Evolutionary conservation across 2,888 invertebrate genomes (phyloP).

Genomic region (Euclidia mi): DNA sequence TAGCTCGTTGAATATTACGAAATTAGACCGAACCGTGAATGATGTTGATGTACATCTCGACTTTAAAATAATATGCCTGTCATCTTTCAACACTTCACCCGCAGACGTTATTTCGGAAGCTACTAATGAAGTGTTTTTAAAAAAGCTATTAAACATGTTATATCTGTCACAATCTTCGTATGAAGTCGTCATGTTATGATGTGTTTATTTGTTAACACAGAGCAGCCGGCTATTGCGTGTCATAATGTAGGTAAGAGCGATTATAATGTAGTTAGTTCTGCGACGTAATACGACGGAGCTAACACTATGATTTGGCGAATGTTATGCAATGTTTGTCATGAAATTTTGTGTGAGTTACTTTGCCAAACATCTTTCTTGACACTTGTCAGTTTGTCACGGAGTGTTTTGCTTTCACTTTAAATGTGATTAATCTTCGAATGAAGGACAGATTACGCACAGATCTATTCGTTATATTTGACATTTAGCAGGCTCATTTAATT

Average conservation of each 20-base stretch:
- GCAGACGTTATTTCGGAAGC: constrained; percentile 6
- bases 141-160: constrained; percentile 5
- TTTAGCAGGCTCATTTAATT: too few relatives aligned
- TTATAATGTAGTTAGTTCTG: constrained; percentile 42
- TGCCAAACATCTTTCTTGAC: neutral
- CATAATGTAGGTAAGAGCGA: constrained; percentile 29
- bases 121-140: constrained; percentile 21
- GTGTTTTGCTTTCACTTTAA: constrained; percentile 19
- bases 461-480: too few relatives aligned
- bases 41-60: constrained; percentile 13
- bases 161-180: constrained; percentile 2
- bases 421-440: neutral
- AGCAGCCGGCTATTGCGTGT: constrained; percentile 21
- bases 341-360: constrained; percentile 9
- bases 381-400: constrained; percentile 1
- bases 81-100: constrained; percentile 34
- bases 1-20: constrained; percentile 5
- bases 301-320: constrained; percentile 26
- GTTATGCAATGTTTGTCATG: constrained; percentile 34
- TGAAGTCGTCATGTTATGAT: constrained; percentile 1
- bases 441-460: too few relatives aligned
- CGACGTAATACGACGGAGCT: constrained; percentile 28
- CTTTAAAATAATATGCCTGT: constrained; percentile 37
- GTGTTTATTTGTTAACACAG: constrained; percentile 10
- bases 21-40: constrained; percentile 12